These are phyloP conservation scores for Ramphastos sulfuratus DNA, from an alignment of 2,113 vertebrate genomes.

Conservation along the genomic window DNA sequence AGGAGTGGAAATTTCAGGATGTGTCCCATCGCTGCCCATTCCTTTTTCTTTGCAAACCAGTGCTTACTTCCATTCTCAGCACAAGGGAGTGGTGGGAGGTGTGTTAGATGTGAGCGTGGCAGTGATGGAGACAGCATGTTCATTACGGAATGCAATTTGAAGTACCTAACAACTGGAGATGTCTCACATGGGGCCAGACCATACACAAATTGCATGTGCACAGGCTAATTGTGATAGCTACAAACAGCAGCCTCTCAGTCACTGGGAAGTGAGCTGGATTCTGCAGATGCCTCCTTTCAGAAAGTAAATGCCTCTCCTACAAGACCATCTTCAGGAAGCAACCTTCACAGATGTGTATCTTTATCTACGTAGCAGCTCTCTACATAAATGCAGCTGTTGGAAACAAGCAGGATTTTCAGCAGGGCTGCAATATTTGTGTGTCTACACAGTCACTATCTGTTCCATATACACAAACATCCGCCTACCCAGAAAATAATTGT, in stretches of 20 bases:
- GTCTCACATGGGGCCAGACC: background rate
- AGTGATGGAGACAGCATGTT: background rate
- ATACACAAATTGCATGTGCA: background rate
- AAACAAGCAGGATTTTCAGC: slow-evolving; percentile 67
- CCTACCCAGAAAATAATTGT: slow-evolving; percentile 94
- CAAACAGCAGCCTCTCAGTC: slow-evolving; percentile 22
- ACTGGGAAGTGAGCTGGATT: slow-evolving; percentile 25
- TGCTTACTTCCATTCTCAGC: background rate
- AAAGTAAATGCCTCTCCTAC: slow-evolving; percentile 57
- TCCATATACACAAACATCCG: slow-evolving; percentile 89
- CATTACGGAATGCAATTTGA: background rate
- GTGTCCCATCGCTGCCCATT: background rate
- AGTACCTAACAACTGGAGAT: background rate
- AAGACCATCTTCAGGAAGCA: slow-evolving; percentile 47
- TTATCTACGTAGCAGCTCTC: background rate
- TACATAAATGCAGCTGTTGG: slow-evolving; percentile 50
- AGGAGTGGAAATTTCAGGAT: background rate
- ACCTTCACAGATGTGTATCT: background rate
- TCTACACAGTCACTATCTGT: slow-evolving; percentile 73
- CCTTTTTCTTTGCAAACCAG: background rate
- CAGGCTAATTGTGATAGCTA: background rate
- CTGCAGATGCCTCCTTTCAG: background rate
- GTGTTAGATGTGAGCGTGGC: background rate
- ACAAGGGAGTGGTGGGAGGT: background rate
- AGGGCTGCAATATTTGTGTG: slow-evolving; percentile 69